These are phyloP conservation scores for Sesamia inferens DNA, from an alignment of 2,888 invertebrate species.

Conservation along the genomic window DNA sequence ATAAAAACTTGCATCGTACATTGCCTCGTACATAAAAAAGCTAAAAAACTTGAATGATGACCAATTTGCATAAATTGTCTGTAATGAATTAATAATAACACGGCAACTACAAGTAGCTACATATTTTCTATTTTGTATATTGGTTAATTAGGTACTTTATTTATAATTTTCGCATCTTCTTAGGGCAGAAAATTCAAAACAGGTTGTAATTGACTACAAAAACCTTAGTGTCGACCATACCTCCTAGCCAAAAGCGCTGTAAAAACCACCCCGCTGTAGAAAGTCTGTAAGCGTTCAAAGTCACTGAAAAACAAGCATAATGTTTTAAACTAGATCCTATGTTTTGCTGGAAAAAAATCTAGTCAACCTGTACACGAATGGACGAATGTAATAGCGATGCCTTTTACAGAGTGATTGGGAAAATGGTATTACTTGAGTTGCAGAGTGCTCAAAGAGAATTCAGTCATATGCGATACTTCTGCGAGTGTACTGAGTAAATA, in stretches of 20 bases:
- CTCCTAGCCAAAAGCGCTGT: conserved; percentile 15
- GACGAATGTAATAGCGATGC: conserved; percentile 56
- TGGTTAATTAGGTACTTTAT: too few species aligned
- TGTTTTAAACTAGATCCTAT: conserved; percentile 17
- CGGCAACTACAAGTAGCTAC: background rate
- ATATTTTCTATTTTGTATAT: background rate
- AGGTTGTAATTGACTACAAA: background rate
- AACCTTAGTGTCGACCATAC: conserved; percentile 11
- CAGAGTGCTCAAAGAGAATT: conserved; percentile 61
- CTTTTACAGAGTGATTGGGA: conserved; percentile 61
- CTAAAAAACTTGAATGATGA: background rate
- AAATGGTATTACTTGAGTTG: conserved; percentile 59
- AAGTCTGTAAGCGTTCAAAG: conserved; percentile 20
- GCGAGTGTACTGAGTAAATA: conserved; percentile 36
- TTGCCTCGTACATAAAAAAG: background rate
- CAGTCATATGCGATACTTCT: conserved; percentile 54
- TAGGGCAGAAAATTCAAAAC: conserved; percentile 14
- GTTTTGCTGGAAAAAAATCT: conserved; percentile 28
- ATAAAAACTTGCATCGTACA: too few species aligned
- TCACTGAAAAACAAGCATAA: conserved; percentile 11
- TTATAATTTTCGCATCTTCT: background rate
- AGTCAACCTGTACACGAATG: conserved; percentile 26
- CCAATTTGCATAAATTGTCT: background rate
- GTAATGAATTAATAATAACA: too few species aligned
- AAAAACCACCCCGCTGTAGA: conserved; percentile 1